Evolutionary conservation across 2,888 invertebrate species (phyloP).

Genomic region (Sinhomidia bicolor): DNA sequence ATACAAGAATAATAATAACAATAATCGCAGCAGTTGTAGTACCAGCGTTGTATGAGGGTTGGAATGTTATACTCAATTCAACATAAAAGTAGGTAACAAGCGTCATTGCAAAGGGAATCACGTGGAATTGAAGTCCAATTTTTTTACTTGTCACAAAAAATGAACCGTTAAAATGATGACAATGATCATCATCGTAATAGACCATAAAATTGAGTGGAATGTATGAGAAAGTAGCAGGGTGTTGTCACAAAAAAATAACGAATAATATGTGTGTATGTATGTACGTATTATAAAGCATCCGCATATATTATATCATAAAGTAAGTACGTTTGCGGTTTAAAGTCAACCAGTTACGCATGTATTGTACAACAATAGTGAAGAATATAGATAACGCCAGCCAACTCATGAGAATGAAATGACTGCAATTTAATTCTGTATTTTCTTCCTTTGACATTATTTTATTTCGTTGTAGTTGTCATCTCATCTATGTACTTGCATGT

Average conservation of each 20-base stretch:
- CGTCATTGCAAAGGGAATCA: not conserved
- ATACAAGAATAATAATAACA: not conserved
- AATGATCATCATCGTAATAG: not conserved
- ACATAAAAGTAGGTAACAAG: conserved; percentile 27
- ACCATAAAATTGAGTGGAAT: not conserved
- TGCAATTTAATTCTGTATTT: not conserved
- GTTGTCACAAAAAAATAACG: no score
- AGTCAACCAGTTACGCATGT: no score
- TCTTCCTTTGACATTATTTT: not conserved
- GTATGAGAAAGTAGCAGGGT: not conserved
- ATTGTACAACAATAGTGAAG: no score
- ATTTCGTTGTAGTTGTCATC: not conserved
- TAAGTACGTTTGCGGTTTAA: no score
- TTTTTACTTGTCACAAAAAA: not conserved
- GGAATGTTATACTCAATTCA: not conserved
- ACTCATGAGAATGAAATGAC: not conserved
- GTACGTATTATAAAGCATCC: no score
- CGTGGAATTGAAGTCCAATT: not conserved
- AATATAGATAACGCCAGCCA: no score
- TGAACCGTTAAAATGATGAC: not conserved
- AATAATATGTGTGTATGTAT: no score
- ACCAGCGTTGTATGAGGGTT: not conserved
- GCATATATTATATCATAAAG: no score
- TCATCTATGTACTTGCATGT: not conserved
- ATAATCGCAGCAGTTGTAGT: not conserved